Evolutionary conservation across 2,888 invertebrate species (phyloP).

Genomic region (Linnaemya tessellans): DNA sequence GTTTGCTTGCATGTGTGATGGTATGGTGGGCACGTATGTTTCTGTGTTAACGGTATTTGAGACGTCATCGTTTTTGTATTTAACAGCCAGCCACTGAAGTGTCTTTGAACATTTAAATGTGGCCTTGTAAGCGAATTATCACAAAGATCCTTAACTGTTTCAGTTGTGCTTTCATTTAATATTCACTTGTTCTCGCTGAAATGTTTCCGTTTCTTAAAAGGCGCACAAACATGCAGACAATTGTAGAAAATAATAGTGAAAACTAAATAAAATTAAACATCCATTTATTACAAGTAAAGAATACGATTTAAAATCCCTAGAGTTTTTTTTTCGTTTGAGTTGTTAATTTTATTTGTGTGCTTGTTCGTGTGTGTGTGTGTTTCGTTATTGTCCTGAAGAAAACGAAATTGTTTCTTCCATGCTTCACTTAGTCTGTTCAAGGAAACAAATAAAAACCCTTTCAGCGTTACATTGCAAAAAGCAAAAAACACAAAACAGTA

Average conservation of each 20-base stretch:
- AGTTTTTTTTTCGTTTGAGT: constrained; percentile 24
- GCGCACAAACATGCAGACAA: neutral
- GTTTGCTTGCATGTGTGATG: neutral
- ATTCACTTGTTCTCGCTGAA: neutral
- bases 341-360: neutral
- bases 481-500: constrained; percentile 19
- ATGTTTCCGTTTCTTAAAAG: neutral
- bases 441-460: constrained; percentile 45
- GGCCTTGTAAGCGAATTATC: constrained; percentile 67
- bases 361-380: neutral
- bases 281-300: constrained; percentile 17
- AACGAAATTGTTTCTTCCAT: constrained; percentile 16
- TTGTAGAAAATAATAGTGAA: constrained; percentile 44
- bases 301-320: constrained; percentile 33
- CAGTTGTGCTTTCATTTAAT: constrained; percentile 5
- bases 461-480: neutral
- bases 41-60: constrained; percentile 42
- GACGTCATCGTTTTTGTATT: constrained; percentile 55
- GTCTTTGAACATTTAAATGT: constrained; percentile 51
- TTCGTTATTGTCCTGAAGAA: neutral
- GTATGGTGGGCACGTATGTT: constrained; percentile 11
- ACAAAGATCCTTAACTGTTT: constrained; percentile 43
- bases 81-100: constrained; percentile 53
- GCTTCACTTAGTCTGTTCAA: constrained; percentile 48
- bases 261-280: constrained; percentile 62